Evolutionary conservation across 1,140 invertebrate species (phyloP), one percentile per base, ranked within the genome.

Genomic region (Drosophila sp.): DNA sequence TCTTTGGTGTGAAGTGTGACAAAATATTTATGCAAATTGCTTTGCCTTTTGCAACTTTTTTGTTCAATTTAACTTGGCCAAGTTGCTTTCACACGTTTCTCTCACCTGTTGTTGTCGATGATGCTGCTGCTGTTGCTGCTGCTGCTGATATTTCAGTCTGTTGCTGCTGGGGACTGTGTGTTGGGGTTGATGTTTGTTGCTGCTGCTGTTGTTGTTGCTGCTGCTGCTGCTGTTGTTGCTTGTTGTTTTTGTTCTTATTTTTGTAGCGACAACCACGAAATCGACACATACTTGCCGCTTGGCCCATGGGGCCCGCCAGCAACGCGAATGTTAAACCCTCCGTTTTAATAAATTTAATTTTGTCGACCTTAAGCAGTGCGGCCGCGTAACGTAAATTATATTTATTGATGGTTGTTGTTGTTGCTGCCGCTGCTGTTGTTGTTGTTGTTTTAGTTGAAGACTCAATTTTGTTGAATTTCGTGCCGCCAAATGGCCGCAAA

Each of bases 231-330:
- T 85, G 82, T n/a, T 86, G 83, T 8, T 89, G 72, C 17, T 86
- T 89, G 67, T 72, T 84, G 57, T 60, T 89, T 17, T 90, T 76
- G 92, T 86, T 94, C 93, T 94, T 94, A 93, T 94, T 94, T 93
- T 94, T 94, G 93, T 94, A 94, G 85, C 94, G 93, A 91, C 94
- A 94, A 93, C 93, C 93, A 92, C 94, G 93, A 89, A 94, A 93
- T 93, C 93, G 93, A 91, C 93, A 94, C 94, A 94, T 94, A 92
- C 93, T 94, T 93, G 93, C 93, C 92, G 93, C 93, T 92, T 94
- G 94, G 93, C 94, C 94, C 94, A 94, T 94, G 92, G 93, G 93
- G 93, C 93, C 93, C 90, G 85, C 91, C 79, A 92, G 87, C 85
- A 92, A 91, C 84, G 90, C 90, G 67, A 92, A 92, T 92, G 91